phyloP scores from a whole-genome alignment of 1,140 invertebrate species.

The Venustaconcha ellipsiformis region DNA sequence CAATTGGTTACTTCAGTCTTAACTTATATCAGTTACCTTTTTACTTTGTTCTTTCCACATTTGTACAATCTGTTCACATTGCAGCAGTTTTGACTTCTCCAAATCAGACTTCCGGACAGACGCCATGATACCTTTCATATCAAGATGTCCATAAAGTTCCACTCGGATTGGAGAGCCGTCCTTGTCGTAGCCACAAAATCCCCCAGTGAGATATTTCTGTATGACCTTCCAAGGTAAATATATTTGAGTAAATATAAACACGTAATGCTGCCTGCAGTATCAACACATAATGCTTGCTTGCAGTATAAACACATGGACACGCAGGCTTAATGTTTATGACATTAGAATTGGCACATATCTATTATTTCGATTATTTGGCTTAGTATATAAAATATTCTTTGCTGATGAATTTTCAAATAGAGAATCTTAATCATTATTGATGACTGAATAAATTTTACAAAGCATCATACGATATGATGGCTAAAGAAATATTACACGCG shows the following conservation, averaged over 20 bases:
- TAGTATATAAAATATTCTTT: no score
- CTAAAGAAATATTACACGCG: no score
- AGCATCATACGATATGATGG: no score
- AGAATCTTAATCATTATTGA: no score
- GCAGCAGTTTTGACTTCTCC: constrained; percentile 61
- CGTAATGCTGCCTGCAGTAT: background rate
- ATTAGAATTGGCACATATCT: background rate
- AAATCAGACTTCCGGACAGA: constrained; percentile 78
- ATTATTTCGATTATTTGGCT: no score
- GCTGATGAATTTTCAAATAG: no score
- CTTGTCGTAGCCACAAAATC: constrained; percentile 84
- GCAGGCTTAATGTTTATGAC: background rate
- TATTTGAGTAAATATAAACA: background rate
- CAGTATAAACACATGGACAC: background rate
- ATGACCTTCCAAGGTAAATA: constrained; percentile 64
- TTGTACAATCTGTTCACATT: constrained; percentile 50
- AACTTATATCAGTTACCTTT: constrained; percentile 39
- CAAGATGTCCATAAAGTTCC: constrained; percentile 65
- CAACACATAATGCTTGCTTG: background rate
- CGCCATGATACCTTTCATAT: constrained; percentile 78
- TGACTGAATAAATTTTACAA: no score
- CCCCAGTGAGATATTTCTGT: constrained; percentile 81
- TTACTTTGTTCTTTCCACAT: constrained; percentile 51
- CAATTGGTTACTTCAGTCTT: no score
- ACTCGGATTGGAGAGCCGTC: constrained; percentile 81